phyloP scores from a whole-genome alignment of 2,797 vertebrate species.

The Squalus acanthias region DNA sequence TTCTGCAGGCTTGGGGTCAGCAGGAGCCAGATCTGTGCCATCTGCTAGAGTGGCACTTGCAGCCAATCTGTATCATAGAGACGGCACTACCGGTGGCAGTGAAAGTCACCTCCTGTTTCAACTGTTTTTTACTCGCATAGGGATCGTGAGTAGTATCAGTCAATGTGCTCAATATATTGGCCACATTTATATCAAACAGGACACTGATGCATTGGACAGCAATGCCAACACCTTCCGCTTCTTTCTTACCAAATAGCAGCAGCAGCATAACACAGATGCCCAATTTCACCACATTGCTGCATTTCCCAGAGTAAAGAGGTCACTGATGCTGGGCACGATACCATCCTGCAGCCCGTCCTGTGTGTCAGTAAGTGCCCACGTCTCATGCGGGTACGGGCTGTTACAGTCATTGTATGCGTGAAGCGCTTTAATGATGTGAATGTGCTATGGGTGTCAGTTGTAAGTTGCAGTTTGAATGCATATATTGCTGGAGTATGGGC shows the following conservation, averaged over 20 bases:
- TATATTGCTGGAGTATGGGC: neutral
- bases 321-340: no score
- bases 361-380: neutral
- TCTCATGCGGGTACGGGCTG: neutral
- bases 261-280: neutral
- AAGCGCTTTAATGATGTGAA: neutral
- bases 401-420: neutral
- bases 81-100: neutral
- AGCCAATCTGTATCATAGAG: neutral
- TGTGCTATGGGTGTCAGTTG: neutral
- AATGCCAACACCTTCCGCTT: no score
- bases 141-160: neutral
- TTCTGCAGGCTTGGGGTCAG: constrained; percentile 18
- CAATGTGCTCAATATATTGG: neutral
- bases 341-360: neutral
- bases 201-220: neutral
- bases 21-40: neutral
- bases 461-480: neutral
- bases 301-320: neutral
- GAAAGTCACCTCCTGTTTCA: constrained; percentile 17
- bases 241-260: neutral
- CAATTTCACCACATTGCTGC: neutral
- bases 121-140: neutral
- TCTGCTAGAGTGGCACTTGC: neutral
- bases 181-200: no score